Evolutionary conservation across 2,888 invertebrate species (phyloP).

Genomic region (Orchestes rusci): DNA sequence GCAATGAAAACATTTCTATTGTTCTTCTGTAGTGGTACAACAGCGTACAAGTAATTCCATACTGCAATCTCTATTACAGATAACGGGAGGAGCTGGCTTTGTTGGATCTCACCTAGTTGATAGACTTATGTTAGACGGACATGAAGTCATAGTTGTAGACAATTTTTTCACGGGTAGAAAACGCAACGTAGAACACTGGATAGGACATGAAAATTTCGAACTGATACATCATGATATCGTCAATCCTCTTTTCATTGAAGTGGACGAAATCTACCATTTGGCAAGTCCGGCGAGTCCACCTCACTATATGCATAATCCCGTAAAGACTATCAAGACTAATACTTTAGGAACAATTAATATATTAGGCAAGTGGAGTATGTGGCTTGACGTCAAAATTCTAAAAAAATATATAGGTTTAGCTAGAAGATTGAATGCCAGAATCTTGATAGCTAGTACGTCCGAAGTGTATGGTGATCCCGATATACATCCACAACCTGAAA

Average conservation of each 20-base stretch:
- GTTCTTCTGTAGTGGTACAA: no score
- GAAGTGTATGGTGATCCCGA: constrained; percentile 99
- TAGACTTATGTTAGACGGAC: constrained; percentile 88
- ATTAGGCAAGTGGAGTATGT: constrained; percentile 54
- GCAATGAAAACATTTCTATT: no score
- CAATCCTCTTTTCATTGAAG: constrained; percentile 94
- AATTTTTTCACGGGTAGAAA: constrained; percentile 98
- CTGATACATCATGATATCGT: constrained; percentile 98
- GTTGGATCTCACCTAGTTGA: constrained; percentile 99
- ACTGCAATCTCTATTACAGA: constrained; percentile 49
- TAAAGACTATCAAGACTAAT: constrained; percentile 98
- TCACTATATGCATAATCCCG: constrained; percentile 99
- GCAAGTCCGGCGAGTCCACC: constrained; percentile 99
- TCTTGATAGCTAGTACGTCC: constrained; percentile 95
- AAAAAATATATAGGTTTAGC: constrained; percentile 78
- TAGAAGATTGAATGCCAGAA: constrained; percentile 83
- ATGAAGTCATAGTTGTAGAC: constrained; percentile 94
- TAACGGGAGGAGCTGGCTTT: constrained; percentile 96
- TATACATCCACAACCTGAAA: constrained; percentile 95
- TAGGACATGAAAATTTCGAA: constrained; percentile 98
- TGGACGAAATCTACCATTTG: constrained; percentile 95
- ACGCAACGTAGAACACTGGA: constrained; percentile 97
- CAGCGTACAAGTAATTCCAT: no score
- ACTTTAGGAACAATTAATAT: constrained; percentile 94
- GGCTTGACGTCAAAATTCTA: constrained; percentile 1